These are phyloP conservation scores for Diplazon laetatorius DNA, from an alignment of 2,888 invertebrate genomes.

Conservation along the genomic window DNA sequence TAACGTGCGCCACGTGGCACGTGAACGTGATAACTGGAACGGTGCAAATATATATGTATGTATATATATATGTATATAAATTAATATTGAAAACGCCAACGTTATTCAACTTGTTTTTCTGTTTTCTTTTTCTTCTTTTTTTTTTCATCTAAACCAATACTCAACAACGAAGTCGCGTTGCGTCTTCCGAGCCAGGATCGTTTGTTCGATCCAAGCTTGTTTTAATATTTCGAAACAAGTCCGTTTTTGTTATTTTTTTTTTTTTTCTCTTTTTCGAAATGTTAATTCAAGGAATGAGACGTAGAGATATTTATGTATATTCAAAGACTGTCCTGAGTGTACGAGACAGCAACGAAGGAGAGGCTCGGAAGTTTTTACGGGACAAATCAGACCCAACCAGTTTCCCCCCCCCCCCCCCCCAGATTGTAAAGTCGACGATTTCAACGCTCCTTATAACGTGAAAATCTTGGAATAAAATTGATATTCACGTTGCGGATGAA, in stretches of 20 bases:
- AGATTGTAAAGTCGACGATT: no score
- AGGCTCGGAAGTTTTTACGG: conserved; percentile 43
- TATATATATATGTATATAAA: no score
- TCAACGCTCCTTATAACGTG: no score
- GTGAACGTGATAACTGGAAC: conserved; percentile 27
- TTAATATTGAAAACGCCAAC: conserved; percentile 38
- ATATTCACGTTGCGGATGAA: no score
- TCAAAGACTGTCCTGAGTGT: conserved; percentile 19
- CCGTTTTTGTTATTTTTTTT: no score
- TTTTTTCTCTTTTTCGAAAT: conserved; percentile 15
- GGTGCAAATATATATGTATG: conserved; percentile 28
- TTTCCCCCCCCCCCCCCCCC: no score
- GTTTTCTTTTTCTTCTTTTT: no score
- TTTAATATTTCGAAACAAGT: conserved; percentile 43
- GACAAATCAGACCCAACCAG: conserved; percentile 31
- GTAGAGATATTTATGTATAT: no score
- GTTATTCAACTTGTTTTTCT: conserved; percentile 20
- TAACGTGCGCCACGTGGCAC: conserved; percentile 23
- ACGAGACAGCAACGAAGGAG: conserved; percentile 42
- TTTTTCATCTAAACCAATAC: conserved; percentile 10
- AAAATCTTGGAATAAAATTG: no score
- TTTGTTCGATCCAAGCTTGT: conserved; percentile 21
- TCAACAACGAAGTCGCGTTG: conserved; percentile 44
- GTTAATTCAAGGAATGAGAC: conserved; percentile 53
- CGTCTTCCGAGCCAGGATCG: conserved; percentile 24